Percentiles rank a stretch among this genome's conserved stretches.
Evolutionary conservation across 2,113 vertebrate species (phyloP).

Genomic region (Bubo blakistoni): DNA sequence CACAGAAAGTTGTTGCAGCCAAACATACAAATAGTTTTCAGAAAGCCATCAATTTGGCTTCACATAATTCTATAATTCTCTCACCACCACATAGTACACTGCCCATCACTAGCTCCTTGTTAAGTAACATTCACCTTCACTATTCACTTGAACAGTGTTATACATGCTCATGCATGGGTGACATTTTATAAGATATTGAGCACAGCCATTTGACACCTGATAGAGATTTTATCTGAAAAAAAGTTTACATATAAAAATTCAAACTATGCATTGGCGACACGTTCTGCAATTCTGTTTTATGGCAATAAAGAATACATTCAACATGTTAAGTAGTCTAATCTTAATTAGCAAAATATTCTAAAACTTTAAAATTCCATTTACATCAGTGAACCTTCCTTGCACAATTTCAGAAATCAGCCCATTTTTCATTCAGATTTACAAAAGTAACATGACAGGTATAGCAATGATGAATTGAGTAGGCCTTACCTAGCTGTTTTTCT

Average conservation of each 20-base stretch:
- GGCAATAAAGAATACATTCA: background rate
- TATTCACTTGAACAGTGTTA: background rate
- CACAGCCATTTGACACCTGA: background rate
- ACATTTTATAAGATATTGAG: background rate
- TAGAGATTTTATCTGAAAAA: background rate
- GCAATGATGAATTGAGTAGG: background rate
- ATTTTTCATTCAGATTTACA: background rate
- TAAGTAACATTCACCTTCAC: background rate
- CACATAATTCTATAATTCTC: background rate
- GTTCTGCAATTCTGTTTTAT: background rate
- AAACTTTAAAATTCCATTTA: background rate
- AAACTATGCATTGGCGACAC: background rate
- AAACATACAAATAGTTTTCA: background rate
- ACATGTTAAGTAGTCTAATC: background rate
- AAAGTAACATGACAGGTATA: background rate
- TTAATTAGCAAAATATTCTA: background rate
- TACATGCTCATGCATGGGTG: background rate
- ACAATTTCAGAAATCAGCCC: background rate
- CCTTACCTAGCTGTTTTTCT: constrained; percentile 88
- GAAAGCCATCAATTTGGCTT: background rate
- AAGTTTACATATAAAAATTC: background rate
- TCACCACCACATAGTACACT: background rate
- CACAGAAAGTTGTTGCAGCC: background rate
- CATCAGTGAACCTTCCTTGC: background rate
- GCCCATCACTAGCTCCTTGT: background rate